Evolutionary conservation across 2,797 vertebrate species (phyloP), one percentile per base, ranked within the genome.

Genomic region (Onychomys leucogaster): DNA sequence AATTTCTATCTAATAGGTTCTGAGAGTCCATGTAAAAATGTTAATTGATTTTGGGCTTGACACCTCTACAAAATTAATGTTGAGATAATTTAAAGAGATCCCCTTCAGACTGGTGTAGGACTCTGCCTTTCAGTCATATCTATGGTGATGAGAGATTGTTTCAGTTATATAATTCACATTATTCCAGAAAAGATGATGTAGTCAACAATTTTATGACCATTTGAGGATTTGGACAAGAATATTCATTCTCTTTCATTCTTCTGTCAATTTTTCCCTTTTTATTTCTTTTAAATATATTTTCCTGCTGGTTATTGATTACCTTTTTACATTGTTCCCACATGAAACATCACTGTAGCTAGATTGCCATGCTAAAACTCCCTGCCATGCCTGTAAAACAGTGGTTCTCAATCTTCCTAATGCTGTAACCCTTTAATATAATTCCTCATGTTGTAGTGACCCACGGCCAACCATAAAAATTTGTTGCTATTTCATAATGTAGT

Each of bases 111-210:
- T 84, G 37, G 57, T 37, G 3, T 71, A 76, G 78, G 13, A 14
- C 91, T 92, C 90, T 88, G 78, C 52, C 90, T 91, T 93, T 87
- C 89, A 94, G 61, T 86, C 43, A 89, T 41, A 52, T 57, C 80
- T 77, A 21, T 90, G 69, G 61, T 73, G 43, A 43, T 63, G 23
- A 96, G 86, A 49, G 80, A 94, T 95, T 69, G 73, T 67, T 92
- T 95, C 95, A 91, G 52, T 94, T 95, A 71, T 90, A 84, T 92
- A 85, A 94, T 94, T 96, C 94, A 94, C 91, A 86, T 89, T 91
- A 91, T 94, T 97, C 61, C 75, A 86, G 75, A 91, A 96, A 94
- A 49, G 49, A 94, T 95, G 69, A 87, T 75, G 80, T 75, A 96
- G 73, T 92, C 75, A 91, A 59, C 8, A 59, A 49, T 96, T 97